Evolutionary conservation across 2,888 invertebrate genomes (phyloP).

Genomic region (Hoplodrina ambigua): DNA sequence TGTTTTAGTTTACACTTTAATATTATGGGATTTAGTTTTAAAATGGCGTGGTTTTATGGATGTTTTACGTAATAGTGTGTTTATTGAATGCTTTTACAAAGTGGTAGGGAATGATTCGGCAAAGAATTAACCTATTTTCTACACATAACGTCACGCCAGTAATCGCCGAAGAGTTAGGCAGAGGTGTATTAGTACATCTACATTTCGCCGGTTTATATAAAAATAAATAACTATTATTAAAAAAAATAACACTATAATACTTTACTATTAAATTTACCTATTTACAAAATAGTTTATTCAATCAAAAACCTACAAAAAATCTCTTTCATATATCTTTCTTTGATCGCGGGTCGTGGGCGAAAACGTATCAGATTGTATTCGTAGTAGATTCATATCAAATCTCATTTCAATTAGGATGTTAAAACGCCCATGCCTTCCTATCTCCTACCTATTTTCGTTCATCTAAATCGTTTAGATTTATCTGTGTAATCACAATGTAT

Average conservation of each 20-base stretch:
- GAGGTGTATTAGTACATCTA: too few species aligned
- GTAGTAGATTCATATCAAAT: constrained; percentile 43
- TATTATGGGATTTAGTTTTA: constrained; percentile 20
- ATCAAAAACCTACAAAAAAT: constrained; percentile 35
- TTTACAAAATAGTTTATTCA: constrained; percentile 4
- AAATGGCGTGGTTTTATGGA: constrained; percentile 17
- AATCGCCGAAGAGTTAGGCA: too few species aligned
- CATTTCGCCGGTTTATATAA: too few species aligned
- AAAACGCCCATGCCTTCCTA: constrained; percentile 27
- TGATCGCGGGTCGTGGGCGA: constrained; percentile 41
- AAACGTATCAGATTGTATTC: constrained; percentile 36
- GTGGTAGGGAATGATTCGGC: too few species aligned
- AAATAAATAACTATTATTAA: too few species aligned
- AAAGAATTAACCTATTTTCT: too few species aligned
- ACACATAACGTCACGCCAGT: too few species aligned
- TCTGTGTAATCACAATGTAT: constrained; percentile 37
- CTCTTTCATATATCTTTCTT: background rate
- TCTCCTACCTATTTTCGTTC: constrained; percentile 20
- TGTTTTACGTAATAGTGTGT: constrained; percentile 6
- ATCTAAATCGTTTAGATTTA: constrained; percentile 31
- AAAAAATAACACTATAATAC: too few species aligned
- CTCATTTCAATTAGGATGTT: constrained; percentile 50
- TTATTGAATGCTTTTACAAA: background rate
- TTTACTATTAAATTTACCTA: background rate
- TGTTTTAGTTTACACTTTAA: constrained; percentile 47